Evolutionary conservation across 2,888 invertebrate genomes (phyloP).

Genomic region (Dastarcus helophoroides): DNA sequence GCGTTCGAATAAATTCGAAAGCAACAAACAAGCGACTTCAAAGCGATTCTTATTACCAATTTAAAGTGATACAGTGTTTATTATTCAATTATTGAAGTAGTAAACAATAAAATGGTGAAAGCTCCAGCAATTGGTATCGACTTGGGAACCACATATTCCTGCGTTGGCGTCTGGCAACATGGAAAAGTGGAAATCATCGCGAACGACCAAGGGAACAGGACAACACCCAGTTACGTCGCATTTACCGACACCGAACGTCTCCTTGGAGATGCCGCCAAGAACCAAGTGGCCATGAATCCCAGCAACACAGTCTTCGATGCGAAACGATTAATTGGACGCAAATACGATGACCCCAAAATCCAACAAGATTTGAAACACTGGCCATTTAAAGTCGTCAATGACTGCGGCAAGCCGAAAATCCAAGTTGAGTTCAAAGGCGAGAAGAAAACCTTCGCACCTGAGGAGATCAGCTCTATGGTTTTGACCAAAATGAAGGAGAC

Average conservation of each 20-base stretch:
- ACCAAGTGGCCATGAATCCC: slow-evolving; percentile 67
- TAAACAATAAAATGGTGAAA: slow-evolving; percentile 30
- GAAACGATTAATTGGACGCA: slow-evolving; percentile 70
- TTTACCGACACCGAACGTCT: slow-evolving; percentile 76
- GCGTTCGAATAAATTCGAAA: not conserved
- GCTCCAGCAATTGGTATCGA: slow-evolving; percentile 67
- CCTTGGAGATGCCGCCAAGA: slow-evolving; percentile 80
- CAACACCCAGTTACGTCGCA: slow-evolving; percentile 79
- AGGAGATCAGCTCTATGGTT: slow-evolving; percentile 61
- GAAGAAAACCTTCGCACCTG: slow-evolving; percentile 51
- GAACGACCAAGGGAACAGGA: slow-evolving; percentile 80
- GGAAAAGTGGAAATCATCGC: slow-evolving; percentile 80
- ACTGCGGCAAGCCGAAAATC: slow-evolving; percentile 55
- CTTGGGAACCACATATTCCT: slow-evolving; percentile 77
- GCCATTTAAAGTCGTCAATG: slow-evolving; percentile 65
- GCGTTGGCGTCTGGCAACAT: slow-evolving; percentile 70
- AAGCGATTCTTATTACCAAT: slow-evolving; percentile 9
- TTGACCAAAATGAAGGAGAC: slow-evolving; percentile 53
- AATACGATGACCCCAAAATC: slow-evolving; percentile 61
- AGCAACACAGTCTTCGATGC: slow-evolving; percentile 60
- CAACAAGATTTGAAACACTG: slow-evolving; percentile 73
- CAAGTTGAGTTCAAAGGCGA: slow-evolving; percentile 54
- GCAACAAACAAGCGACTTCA: slow-evolving; percentile 2
- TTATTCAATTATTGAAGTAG: slow-evolving; percentile 2
- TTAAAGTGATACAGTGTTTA: slow-evolving; percentile 7